These are phyloP conservation scores for Rhinoraja longicauda DNA, from an alignment of 2,797 vertebrate species.

Conservation along the genomic window DNA sequence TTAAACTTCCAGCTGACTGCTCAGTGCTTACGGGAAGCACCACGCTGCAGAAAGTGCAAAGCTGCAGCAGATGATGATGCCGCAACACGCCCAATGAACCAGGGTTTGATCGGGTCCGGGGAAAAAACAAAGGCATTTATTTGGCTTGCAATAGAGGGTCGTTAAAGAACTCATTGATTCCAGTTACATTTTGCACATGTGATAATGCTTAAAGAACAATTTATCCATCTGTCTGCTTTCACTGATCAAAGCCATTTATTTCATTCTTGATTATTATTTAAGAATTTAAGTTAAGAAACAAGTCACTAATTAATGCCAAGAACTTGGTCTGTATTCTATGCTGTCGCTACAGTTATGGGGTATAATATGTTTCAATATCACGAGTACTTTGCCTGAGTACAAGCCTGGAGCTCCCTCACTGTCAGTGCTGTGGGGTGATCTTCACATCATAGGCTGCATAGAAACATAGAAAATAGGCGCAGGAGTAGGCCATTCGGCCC, in stretches of 20 bases:
- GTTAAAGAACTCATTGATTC: slow-evolving; percentile 16
- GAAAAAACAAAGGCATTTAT: neutral
- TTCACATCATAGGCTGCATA: neutral
- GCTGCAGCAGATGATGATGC: neutral
- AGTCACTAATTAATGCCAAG: neutral
- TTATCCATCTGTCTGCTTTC: slow-evolving; percentile 26
- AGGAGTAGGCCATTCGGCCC: no score
- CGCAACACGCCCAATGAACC: neutral
- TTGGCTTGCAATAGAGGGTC: neutral
- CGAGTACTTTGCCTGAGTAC: neutral
- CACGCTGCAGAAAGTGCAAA: neutral
- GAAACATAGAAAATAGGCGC: no score
- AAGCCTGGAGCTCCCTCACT: neutral
- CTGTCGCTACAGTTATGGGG: neutral
- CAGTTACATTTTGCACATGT: slow-evolving; percentile 27
- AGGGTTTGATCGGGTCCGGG: neutral
- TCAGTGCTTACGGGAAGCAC: neutral
- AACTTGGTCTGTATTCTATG: neutral
- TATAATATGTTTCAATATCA: neutral
- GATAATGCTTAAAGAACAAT: neutral
- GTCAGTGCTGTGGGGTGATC: neutral
- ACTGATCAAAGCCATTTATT: neutral
- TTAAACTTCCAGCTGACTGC: neutral
- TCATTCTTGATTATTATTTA: neutral
- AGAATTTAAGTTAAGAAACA: neutral